phyloP scores from a whole-genome alignment of 2,113 vertebrate species.

The Lutjanus erythropterus region DNA sequence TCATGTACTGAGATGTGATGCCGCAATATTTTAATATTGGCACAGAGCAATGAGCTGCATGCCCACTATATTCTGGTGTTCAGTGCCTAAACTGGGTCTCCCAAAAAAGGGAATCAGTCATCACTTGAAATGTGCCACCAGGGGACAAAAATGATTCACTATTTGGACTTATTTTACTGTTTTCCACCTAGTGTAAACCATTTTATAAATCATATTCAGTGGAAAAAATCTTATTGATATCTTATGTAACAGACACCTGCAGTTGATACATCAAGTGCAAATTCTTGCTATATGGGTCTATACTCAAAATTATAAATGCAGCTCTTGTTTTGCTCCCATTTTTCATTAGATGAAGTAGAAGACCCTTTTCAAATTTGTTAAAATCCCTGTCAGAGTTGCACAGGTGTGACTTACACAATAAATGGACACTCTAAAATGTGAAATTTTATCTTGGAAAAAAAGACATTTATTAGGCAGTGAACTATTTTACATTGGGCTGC shows the following conservation, averaged over 20 bases:
- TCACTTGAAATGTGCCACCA: neutral
- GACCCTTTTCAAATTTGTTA: too few relatives aligned
- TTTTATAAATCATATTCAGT: constrained; percentile 2
- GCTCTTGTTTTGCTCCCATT: too few relatives aligned
- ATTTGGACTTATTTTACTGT: neutral
- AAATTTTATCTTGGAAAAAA: too few relatives aligned
- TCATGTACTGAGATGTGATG: constrained; percentile 48
- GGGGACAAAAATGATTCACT: neutral
- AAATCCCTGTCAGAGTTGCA: too few relatives aligned
- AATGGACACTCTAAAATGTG: too few relatives aligned
- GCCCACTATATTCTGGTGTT: constrained; percentile 10
- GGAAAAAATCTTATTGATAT: neutral
- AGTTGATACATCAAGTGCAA: neutral
- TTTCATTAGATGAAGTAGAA: too few relatives aligned
- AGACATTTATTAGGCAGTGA: too few relatives aligned
- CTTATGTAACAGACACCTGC: neutral
- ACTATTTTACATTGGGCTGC: too few relatives aligned
- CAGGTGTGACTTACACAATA: too few relatives aligned
- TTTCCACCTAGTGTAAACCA: neutral
- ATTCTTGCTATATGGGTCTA: too few relatives aligned
- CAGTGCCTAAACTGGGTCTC: constrained; percentile 2
- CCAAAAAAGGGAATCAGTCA: neutral
- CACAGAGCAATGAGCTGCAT: constrained; percentile 56
- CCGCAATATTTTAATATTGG: constrained; percentile 75
- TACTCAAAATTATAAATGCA: too few relatives aligned